phyloP scores from a whole-genome alignment of 2,113 vertebrate species.

The Bombycilla garrulus region DNA sequence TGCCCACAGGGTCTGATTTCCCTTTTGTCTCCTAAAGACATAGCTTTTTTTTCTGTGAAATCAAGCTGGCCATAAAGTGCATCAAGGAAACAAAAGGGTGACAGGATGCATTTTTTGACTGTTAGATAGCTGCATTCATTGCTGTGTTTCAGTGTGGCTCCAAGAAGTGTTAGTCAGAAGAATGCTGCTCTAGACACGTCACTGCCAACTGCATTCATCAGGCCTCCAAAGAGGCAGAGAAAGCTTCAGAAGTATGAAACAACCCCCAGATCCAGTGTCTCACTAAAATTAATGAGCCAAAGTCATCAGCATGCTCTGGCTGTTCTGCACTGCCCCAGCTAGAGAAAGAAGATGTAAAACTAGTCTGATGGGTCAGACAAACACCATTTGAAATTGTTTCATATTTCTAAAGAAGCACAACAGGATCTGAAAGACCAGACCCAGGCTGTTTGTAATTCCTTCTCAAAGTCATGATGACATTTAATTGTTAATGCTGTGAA shows the following conservation, averaged over 20 bases:
- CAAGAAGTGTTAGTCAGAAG: not conserved
- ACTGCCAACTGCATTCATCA: not conserved
- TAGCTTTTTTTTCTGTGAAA: not conserved
- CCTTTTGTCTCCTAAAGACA: not conserved
- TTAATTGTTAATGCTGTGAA: not conserved
- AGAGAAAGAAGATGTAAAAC: not conserved
- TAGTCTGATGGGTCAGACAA: not conserved
- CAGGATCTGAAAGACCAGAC: not conserved
- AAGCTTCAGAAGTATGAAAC: not conserved
- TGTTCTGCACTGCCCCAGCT: not conserved
- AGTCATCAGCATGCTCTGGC: not conserved
- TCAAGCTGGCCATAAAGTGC: not conserved
- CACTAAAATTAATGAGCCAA: constrained; percentile 30
- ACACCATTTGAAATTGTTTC: not conserved
- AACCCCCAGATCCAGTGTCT: not conserved
- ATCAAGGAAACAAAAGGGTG: not conserved
- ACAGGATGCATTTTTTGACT: not conserved
- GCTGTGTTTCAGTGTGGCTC: not conserved
- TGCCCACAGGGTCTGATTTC: not conserved
- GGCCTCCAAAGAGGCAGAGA: not conserved
- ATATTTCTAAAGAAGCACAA: not conserved
- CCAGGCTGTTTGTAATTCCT: not conserved
- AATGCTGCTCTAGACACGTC: not conserved
- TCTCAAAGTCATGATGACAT: not conserved
- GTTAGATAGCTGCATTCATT: not conserved